Percentiles rank a stretch among this genome's conserved stretches.
Conservation (phyloP, 2,113 vertebrate species). For the Myocastor coypus region DNA sequence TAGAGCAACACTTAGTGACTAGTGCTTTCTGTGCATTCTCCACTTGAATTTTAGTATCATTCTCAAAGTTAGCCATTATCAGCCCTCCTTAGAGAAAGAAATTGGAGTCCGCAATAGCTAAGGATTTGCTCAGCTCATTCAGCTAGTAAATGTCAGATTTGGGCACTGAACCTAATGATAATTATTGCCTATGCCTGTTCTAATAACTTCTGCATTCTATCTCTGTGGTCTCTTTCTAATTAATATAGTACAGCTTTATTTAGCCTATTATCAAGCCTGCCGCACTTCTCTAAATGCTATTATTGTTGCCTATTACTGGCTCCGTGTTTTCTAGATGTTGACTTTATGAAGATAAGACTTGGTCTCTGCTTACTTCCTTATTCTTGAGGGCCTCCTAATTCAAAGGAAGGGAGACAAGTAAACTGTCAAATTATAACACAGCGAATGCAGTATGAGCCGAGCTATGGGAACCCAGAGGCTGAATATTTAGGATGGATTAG, state of each 20-base stretch:
- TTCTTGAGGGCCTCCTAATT: neutral
- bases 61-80: neutral
- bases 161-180: neutral
- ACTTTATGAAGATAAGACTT: neutral
- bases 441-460: neutral
- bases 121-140: neutral
- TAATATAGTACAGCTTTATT: neutral
- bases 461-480: neutral
- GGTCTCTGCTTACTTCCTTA: neutral
- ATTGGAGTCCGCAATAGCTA: neutral
- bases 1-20: neutral
- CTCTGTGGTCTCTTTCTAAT: slow-evolving; percentile 18
- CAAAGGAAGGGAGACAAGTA: neutral
- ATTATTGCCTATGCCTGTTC: neutral
- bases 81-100: neutral
- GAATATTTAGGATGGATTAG: neutral
- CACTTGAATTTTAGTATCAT: slow-evolving; percentile 12
- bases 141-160: neutral
- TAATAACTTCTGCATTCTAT: neutral
- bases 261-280: neutral
- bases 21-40: neutral
- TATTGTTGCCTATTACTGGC: neutral
- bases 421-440: neutral
- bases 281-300: neutral
- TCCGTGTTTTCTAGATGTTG: neutral